phyloP scores from a whole-genome alignment of 2,113 vertebrate species.

The Bothrops jararaca region DNA sequence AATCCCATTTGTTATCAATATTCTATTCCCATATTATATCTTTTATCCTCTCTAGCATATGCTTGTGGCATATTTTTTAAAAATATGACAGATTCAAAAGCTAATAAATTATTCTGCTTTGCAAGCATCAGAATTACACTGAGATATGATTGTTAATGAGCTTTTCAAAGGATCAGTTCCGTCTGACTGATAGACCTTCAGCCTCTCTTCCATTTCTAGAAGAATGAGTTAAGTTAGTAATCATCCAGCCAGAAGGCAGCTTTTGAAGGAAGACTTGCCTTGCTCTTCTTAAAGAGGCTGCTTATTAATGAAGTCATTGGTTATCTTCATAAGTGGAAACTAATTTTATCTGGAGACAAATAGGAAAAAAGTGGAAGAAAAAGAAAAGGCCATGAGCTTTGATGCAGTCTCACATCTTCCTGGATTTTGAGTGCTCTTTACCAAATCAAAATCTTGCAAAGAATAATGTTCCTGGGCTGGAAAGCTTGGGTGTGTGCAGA shows the following conservation, averaged over 20 bases:
- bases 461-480: slow-evolving; percentile 34
- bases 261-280: slow-evolving; percentile 41
- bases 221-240: slow-evolving; percentile 47
- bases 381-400: slow-evolving; percentile 48
- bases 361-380: slow-evolving; percentile 44
- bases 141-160: slow-evolving; percentile 17
- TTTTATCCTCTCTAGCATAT: neutral
- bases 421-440: neutral
- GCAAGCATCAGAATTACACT: slow-evolving; percentile 19
- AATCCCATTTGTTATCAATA: neutral
- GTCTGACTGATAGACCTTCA: slow-evolving; percentile 44
- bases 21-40: neutral
- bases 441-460: neutral
- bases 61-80: neutral
- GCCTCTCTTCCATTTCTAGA: slow-evolving; percentile 53
- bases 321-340: slow-evolving; percentile 42
- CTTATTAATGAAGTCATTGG: slow-evolving; percentile 53
- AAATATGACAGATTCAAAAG: slow-evolving; percentile 22
- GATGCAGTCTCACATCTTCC: slow-evolving; percentile 42
- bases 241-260: slow-evolving; percentile 53
- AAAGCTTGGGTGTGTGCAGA: neutral
- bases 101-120: neutral
- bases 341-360: slow-evolving; percentile 7
- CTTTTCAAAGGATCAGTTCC: slow-evolving; percentile 24
- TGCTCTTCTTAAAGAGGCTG: slow-evolving; percentile 39